Evolutionary conservation across 2,888 invertebrate species (phyloP).

Genomic region (Melipona beecheii): DNA sequence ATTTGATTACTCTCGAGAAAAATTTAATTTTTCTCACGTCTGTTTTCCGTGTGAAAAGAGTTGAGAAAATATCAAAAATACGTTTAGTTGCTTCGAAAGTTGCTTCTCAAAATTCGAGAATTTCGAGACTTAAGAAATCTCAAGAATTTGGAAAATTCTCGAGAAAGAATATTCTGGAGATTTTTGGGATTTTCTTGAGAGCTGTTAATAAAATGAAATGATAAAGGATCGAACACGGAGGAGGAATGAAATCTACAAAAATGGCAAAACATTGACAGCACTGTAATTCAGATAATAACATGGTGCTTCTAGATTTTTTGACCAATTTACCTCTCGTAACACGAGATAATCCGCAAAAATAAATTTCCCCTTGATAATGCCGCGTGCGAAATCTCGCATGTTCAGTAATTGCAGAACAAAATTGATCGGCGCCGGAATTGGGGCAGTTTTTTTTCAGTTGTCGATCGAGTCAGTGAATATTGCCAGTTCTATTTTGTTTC

Average conservation of each 20-base stretch:
- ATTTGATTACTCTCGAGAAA: too few relatives aligned
- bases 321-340: background rate
- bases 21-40: too few relatives aligned
- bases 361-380: background rate
- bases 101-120: too few relatives aligned
- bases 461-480: background rate
- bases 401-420: constrained; percentile 2
- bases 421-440: background rate
- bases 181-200: too few relatives aligned
- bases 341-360: constrained; percentile 15
- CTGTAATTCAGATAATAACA: constrained; percentile 46
- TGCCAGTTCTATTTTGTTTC: background rate
- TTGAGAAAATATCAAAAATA: too few relatives aligned
- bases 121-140: too few relatives aligned
- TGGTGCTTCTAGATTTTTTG: constrained; percentile 3
- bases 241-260: constrained; percentile 31
- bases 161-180: too few relatives aligned
- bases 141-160: too few relatives aligned
- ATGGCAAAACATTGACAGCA: constrained; percentile 6
- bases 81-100: too few relatives aligned
- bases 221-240: too few relatives aligned
- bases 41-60: too few relatives aligned
- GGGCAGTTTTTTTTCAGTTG: background rate
- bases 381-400: background rate
- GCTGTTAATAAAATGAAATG: too few relatives aligned